Evolutionary conservation across 2,888 invertebrate genomes (phyloP).

Genomic region (Watsonalla binaria): DNA sequence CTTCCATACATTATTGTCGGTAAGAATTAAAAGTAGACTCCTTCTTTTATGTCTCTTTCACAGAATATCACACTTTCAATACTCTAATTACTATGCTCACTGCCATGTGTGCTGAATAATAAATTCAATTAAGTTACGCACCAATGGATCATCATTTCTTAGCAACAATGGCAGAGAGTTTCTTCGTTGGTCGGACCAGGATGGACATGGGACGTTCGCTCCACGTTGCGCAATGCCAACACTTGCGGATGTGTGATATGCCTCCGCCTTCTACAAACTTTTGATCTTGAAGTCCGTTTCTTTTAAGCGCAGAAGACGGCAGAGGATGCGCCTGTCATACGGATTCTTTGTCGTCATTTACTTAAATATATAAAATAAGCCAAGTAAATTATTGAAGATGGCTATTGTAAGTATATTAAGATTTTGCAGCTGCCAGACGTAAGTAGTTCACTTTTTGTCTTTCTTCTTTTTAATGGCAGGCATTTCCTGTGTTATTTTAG

Average conservation of each 20-base stretch:
- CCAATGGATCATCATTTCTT: slow-evolving; percentile 44
- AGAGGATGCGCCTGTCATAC: slow-evolving; percentile 54
- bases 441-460: slow-evolving; percentile 31
- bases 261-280: slow-evolving; percentile 57
- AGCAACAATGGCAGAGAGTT: slow-evolving; percentile 40
- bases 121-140: slow-evolving; percentile 34
- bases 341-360: slow-evolving; percentile 12
- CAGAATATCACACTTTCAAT: neutral
- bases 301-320: slow-evolving; percentile 61
- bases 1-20: slow-evolving; percentile 2
- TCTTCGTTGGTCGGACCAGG: slow-evolving; percentile 57
- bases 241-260: slow-evolving; percentile 59
- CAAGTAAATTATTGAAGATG: slow-evolving; percentile 1
- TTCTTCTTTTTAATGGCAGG: slow-evolving; percentile 46
- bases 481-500: slow-evolving; percentile 56
- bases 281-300: slow-evolving; percentile 69
- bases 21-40: neutral
- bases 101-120: slow-evolving; percentile 6
- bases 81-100: slow-evolving; percentile 1
- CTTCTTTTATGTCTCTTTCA: neutral
- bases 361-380: slow-evolving; percentile 11
- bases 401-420: neutral
- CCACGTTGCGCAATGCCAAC: slow-evolving; percentile 48
- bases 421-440: too few relatives aligned
- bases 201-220: slow-evolving; percentile 46